Base-by-base conservation (phyloP, 92 coral and sea anemone genomes). In the Montipora capitata region DNA sequence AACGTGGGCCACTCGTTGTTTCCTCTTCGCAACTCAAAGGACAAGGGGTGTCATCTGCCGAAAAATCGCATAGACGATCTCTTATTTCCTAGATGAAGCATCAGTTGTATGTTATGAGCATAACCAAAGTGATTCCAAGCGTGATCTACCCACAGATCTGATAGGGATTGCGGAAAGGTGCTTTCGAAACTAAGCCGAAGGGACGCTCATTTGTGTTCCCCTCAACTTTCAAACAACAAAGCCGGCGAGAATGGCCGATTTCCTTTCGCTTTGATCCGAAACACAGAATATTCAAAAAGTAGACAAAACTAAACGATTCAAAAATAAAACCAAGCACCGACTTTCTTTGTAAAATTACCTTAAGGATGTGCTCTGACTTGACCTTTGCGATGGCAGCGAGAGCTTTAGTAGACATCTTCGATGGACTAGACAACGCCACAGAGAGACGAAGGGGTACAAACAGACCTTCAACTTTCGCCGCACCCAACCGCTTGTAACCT, bases 41-140 rank as follows among this genome's bases (percentile, higher is more conserved):
- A 88, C 85, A 77, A 93, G 98, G 98, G 98, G 98, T 95, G 98
- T 93, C 98, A 95, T 95, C 95, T 93, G 98, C 95, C 96, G 95
- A 91, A 94, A 90, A 72, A 88, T 88, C 79, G 89, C 94, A 91
- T 93, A 85, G 92, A 94, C 89, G 90, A 93, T 91, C 91, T 86
- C 84, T 81, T 16, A 52, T 58, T 83, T 72, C 87, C 89, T 85
- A 67, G 89, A 74, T 85, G 89, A 85, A 63, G 38, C 76, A 64
- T 63, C 38, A 64, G 35, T 76, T 83, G 68, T 40, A 15, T 38
- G 89, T 64, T 65, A 38, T 44, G 10, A 73, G 18, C 59, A 13
- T 52, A 57, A 42, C n/a, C 38, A 59, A 40, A 3, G 12, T 5
- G 68, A 51, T 52, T 81, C 77, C 5, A 35, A 35, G 40, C 10